Percentiles rank a stretch among this genome's conserved stretches.
These are phyloP conservation scores for Rhinichthys klamathensis DNA, from an alignment of 2,113 vertebrate species.

Conservation along the genomic window DNA sequence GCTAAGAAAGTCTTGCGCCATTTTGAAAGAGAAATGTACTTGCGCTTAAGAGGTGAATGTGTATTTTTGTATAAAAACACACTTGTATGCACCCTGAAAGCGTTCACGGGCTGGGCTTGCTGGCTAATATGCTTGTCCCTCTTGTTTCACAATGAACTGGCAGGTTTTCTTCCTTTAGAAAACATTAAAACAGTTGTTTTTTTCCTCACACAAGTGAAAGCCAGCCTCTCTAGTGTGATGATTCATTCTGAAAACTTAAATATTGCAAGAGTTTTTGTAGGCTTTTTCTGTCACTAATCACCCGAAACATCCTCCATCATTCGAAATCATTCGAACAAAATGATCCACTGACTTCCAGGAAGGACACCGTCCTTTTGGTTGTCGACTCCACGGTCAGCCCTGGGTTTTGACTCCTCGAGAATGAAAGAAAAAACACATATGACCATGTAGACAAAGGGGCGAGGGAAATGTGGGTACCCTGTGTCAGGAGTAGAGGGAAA, in stretches of 20 bases:
- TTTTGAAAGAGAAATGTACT: constrained; percentile 33
- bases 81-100: constrained; percentile 68
- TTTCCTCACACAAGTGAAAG: constrained; percentile 58
- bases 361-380: constrained; percentile 76
- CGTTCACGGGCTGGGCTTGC: constrained; percentile 83
- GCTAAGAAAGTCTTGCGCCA: constrained; percentile 4
- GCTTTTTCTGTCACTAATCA: constrained; percentile 41
- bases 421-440: constrained; percentile 51
- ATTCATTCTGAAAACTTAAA: constrained; percentile 59
- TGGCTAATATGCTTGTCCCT: constrained; percentile 79
- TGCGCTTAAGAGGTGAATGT: constrained; percentile 25
- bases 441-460: constrained; percentile 51
- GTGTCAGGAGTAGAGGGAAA: constrained; percentile 26
- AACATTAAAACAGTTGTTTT: constrained; percentile 50
- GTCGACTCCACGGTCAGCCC: constrained; percentile 54
- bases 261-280: constrained; percentile 80
- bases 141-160: constrained; percentile 58
- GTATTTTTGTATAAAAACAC: constrained; percentile 31
- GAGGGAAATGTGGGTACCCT: constrained; percentile 50
- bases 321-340: constrained; percentile 65
- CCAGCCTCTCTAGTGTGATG: constrained; percentile 65
- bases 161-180: constrained; percentile 60
- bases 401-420: constrained; percentile 49
- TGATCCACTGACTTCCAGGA: constrained; percentile 86
- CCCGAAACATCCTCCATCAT: constrained; percentile 48